Evolutionary conservation across 2,797 vertebrate species (phyloP).

Genomic region (Arremon brunneinucha): DNA sequence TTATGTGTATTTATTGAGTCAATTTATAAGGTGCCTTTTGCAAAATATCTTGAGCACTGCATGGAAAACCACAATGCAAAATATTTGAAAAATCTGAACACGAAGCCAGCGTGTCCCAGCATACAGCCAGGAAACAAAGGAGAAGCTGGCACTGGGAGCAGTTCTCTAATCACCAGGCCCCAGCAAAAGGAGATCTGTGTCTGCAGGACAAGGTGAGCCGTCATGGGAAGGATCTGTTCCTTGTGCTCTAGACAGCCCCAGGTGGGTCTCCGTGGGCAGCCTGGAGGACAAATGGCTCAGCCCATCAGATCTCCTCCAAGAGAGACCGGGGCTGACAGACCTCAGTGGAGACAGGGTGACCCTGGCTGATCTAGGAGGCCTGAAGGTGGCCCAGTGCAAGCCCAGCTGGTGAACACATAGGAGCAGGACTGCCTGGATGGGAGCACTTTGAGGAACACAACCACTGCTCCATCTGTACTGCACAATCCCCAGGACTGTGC

Average conservation of each 20-base stretch:
- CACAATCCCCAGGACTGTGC: neutral
- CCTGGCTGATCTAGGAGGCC: neutral
- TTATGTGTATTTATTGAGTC: conserved; percentile 65
- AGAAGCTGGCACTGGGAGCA: conserved; percentile 4
- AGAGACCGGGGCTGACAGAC: neutral
- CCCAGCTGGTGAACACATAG: neutral
- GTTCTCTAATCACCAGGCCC: neutral
- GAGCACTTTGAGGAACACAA: neutral
- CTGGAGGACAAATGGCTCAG: neutral
- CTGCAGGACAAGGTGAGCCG: neutral
- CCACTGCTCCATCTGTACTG: neutral
- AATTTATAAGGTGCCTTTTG: conserved; percentile 68
- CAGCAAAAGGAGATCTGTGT: neutral
- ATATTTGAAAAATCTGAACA: conserved; percentile 58
- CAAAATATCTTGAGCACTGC: conserved; percentile 45
- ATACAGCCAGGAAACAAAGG: conserved; percentile 21
- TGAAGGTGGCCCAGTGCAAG: neutral
- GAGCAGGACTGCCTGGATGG: neutral
- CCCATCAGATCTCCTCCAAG: neutral
- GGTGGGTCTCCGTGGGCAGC: neutral
- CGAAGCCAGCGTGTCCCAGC: conserved; percentile 1
- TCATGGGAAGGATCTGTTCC: neutral
- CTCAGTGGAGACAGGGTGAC: neutral
- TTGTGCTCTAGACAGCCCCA: neutral
- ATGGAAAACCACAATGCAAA: conserved; percentile 56